Conservation (phyloP, 1,140 invertebrate genomes). For the Charaxes varanes region DNA sequence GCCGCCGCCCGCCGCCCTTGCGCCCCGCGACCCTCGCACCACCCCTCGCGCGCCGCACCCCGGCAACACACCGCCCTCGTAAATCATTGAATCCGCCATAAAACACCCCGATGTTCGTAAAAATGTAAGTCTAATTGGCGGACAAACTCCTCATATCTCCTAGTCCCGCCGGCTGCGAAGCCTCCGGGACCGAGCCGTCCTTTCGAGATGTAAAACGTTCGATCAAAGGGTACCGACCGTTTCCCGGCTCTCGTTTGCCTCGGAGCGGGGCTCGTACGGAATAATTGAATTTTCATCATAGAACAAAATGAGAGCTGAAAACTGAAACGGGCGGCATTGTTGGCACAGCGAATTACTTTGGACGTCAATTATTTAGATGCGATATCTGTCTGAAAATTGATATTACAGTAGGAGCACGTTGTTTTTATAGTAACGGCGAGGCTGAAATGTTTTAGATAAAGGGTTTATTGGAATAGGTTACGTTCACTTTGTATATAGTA, state of each 20-base stretch:
- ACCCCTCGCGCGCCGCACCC: constrained; percentile 36
- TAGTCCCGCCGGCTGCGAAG: constrained; percentile 37
- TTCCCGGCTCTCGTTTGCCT: constrained; percentile 42
- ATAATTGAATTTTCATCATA: constrained; percentile 72
- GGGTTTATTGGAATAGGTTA: constrained; percentile 17
- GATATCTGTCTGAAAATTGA: constrained; percentile 58
- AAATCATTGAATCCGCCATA: constrained; percentile 72
- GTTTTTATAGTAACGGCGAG: constrained; percentile 30
- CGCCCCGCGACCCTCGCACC: constrained; percentile 50
- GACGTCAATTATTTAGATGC: constrained; percentile 67
- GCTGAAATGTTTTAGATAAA: constrained; percentile 23
- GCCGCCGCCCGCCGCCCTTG: constrained; percentile 48
- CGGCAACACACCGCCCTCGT: constrained; percentile 59
- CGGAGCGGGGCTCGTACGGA: constrained; percentile 51
- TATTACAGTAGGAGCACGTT: constrained; percentile 46
- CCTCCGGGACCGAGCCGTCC: constrained; percentile 29
- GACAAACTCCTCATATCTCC: constrained; percentile 53
- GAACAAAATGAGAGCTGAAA: constrained; percentile 69
- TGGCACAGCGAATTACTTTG: constrained; percentile 66
- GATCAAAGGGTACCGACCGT: constrained; percentile 49
- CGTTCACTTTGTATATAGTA: constrained; percentile 1
- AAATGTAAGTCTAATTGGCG: constrained; percentile 69
- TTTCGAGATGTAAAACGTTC: constrained; percentile 57
- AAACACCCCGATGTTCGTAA: constrained; percentile 70
- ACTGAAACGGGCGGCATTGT: constrained; percentile 70